These are phyloP conservation scores for Drosophila nr. perissopoda DNA, from an alignment of 2,888 invertebrate species.

Conservation along the genomic window DNA sequence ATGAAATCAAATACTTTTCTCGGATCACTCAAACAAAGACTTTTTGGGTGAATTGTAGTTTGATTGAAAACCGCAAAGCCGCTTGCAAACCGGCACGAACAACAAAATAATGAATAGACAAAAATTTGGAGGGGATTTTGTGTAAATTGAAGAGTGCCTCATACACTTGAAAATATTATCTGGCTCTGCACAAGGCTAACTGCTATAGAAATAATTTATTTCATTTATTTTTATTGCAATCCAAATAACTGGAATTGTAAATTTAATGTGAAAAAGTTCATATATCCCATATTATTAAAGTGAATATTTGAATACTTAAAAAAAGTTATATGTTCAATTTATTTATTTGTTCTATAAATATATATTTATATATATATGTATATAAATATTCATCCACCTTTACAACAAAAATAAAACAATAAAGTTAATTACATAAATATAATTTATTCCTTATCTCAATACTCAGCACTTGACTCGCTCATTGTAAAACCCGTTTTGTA, in stretches of 20 bases:
- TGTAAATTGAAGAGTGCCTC: not conserved
- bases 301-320: not conserved
- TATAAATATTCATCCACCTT: not conserved
- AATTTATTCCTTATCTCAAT: not conserved
- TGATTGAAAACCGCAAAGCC: not conserved
- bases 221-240: not conserved
- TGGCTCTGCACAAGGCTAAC: not conserved
- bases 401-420: no score
- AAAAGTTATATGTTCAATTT: not conserved
- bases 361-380: no score
- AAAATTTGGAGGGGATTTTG: not conserved
- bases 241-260: not conserved
- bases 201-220: not conserved
- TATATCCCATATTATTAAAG: not conserved
- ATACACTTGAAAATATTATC: not conserved
- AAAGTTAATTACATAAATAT: not conserved
- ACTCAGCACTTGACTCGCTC: not conserved
- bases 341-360: not conserved
- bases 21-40: not conserved
- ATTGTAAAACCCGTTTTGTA: not conserved
- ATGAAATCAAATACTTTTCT: conserved; percentile 61
- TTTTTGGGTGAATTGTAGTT: not conserved
- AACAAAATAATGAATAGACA: not conserved
- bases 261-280: not conserved
- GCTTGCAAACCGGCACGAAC: not conserved